phyloP scores from a whole-genome alignment of 2,797 vertebrate species.

The Erpetoichthys calabaricus region DNA sequence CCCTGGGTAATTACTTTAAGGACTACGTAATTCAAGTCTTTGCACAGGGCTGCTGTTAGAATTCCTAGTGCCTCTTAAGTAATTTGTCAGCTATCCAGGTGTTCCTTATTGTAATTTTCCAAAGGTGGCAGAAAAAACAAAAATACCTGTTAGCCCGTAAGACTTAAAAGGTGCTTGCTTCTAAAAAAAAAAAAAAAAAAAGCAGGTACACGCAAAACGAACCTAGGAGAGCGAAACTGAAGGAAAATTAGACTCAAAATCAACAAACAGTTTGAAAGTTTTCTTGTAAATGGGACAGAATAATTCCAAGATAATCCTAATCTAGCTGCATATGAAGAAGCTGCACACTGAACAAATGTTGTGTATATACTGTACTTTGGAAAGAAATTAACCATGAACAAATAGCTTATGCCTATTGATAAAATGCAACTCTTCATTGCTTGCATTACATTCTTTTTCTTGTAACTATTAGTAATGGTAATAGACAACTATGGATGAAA shows the following conservation, averaged over 20 bases:
- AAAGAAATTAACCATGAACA: too few relatives aligned
- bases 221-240: background rate
- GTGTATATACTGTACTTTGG: too few relatives aligned
- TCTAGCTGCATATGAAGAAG: too few relatives aligned
- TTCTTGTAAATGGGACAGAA: background rate
- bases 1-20: background rate
- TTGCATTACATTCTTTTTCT: too few relatives aligned
- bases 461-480: too few relatives aligned
- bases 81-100: conserved; percentile 1
- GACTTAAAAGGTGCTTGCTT: background rate
- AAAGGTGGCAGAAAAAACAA: background rate
- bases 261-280: background rate
- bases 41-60: background rate
- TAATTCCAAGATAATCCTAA: too few relatives aligned
- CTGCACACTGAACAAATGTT: too few relatives aligned
- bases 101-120: background rate
- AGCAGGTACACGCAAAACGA: background rate
- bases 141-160: background rate
- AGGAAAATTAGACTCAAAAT: background rate
- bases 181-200: background rate
- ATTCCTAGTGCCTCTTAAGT: background rate
- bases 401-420: too few relatives aligned
- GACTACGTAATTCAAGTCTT: background rate
- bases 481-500: too few relatives aligned
- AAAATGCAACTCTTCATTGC: too few relatives aligned